Evolutionary conservation across 2,797 vertebrate species (phyloP).

Genomic region (Coilia nasus): DNA sequence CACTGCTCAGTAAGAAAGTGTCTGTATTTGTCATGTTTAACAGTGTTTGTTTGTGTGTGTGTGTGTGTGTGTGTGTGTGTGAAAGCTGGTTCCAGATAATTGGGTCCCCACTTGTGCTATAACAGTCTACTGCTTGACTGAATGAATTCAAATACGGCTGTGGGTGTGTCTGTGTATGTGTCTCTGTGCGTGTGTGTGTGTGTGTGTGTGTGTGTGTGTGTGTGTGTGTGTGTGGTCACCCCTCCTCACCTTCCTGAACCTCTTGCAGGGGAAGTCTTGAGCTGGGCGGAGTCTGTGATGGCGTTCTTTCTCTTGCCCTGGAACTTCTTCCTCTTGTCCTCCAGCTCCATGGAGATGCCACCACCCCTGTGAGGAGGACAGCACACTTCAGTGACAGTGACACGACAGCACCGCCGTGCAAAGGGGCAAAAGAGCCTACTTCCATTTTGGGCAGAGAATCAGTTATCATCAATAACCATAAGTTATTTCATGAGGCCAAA

Average conservation of each 20-base stretch:
- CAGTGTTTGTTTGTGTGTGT: too few species aligned
- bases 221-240: neutral
- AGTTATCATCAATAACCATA: too few species aligned
- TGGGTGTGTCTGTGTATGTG: neutral
- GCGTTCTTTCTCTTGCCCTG: constrained; percentile 86
- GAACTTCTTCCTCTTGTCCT: constrained; percentile 76
- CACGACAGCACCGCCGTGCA: too few species aligned
- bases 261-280: constrained; percentile 85
- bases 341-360: constrained; percentile 62
- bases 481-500: too few species aligned
- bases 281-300: constrained; percentile 62
- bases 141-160: too few species aligned
- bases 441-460: too few species aligned
- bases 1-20: too few species aligned
- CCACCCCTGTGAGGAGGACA: constrained; percentile 52
- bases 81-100: too few species aligned
- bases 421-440: too few species aligned
- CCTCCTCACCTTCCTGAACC: constrained; percentile 78
- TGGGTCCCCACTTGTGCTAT: too few species aligned
- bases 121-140: too few species aligned
- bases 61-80: neutral
- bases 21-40: too few species aligned
- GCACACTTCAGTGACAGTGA: neutral
- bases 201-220: constrained; percentile 8
- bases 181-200: neutral